Evolutionary conservation across 1,140 invertebrate species (phyloP).

Genomic region (Pygmarrhopalites habei): DNA sequence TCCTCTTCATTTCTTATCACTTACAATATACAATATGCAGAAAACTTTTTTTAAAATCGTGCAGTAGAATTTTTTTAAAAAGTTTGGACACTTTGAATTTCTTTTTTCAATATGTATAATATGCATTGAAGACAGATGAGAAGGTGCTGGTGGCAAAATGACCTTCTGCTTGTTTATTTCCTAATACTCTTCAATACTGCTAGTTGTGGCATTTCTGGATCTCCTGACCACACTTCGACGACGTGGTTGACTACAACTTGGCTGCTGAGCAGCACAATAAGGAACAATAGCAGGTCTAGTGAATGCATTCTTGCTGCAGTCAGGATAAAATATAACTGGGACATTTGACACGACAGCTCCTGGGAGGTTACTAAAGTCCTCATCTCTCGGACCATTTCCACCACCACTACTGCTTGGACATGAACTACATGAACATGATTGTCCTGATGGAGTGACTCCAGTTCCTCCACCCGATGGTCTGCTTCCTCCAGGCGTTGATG

Average conservation of each 20-base stretch:
- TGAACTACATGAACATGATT: neutral
- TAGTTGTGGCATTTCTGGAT: neutral
- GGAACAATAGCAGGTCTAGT: constrained; percentile 35
- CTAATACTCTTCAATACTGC: too few species aligned
- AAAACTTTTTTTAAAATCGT: too few species aligned
- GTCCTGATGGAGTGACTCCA: neutral
- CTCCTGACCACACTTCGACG: neutral
- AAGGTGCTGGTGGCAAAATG: too few species aligned
- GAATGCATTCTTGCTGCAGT: constrained; percentile 33
- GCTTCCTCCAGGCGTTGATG: neutral
- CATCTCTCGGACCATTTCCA: constrained; percentile 4
- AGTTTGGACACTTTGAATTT: too few species aligned
- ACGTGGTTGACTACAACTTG: neutral
- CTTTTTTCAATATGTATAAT: too few species aligned
- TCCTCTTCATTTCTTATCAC: too few species aligned
- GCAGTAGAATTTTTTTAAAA: too few species aligned
- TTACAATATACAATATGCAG: too few species aligned
- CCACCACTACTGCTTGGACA: neutral
- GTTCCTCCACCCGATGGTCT: neutral
- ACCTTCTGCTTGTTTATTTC: too few species aligned
- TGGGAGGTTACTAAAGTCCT: constrained; percentile 30
- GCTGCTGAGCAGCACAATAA: constrained; percentile 29
- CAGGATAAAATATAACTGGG: constrained; percentile 37
- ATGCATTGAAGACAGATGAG: too few species aligned
- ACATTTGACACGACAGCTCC: constrained; percentile 31